Base-by-base conservation (phyloP, 1,140 invertebrate species). In the Drosophila truncata region DNA sequence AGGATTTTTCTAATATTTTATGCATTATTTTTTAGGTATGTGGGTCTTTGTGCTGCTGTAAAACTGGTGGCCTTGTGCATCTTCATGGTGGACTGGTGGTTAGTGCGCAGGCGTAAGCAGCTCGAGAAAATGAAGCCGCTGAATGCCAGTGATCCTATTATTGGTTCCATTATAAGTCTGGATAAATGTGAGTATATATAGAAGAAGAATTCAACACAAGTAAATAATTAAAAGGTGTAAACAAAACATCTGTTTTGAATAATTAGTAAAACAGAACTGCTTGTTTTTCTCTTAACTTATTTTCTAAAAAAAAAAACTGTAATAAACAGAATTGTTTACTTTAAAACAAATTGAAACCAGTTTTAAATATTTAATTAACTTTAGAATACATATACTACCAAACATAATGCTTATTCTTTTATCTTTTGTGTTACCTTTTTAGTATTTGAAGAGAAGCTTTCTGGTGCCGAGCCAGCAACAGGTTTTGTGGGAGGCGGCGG, bases 61-160 rank as follows among this genome's bases (percentile, higher is more conserved):
- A 99, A 99, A 93, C 95, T 98, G 60, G 93, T 98, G 41, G 97
- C 97, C 2, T 93, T 97, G 37, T 95, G 96, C 16, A 95, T 98
- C 84, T 99, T 98, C 92, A 92, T 97, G 20, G 94, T 97, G 42
- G 97, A 98, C 88, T 99, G 97, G 97, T 97, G 97, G 95, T 93
- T 97, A 11, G 95, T 98, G 18, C 95, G 97, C 60, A 94, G 96
- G 83, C 95, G 96, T 85, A 95, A 95, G 87, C 95, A 97, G 77
- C 93, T 97, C 23, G 96, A 97, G 81, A 95, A 97, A 60, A 94
- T 94, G 74, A 94, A 95, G 64, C 95, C 95, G 8, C 93, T 97
- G 16, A 96, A 96, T 61, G 95, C 96, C 14, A 96, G 96, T 75
- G 96, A 97, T 92, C 95, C 97, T 54, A 95, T 97, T 42, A 94